These are phyloP conservation scores for Tauraco erythrolophus DNA, from an alignment of 2,113 vertebrate species.

Conservation along the genomic window DNA sequence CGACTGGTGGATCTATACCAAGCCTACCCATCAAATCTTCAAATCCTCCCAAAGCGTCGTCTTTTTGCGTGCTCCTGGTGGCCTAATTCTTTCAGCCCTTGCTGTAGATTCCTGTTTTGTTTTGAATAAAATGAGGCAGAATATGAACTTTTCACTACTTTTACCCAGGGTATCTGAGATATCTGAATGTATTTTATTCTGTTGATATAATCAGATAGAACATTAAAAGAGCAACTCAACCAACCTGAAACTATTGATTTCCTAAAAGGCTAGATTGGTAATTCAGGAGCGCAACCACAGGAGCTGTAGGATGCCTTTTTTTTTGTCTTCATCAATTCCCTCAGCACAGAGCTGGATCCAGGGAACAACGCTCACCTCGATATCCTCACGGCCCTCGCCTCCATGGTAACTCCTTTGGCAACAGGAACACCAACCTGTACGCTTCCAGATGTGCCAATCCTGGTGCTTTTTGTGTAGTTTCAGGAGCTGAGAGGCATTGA, in stretches of 20 bases:
- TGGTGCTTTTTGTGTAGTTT: not conserved
- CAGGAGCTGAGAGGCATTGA: not conserved
- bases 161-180: not conserved
- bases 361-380: fast-evolving
- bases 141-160: not conserved
- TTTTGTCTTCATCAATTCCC: not conserved
- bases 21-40: not conserved
- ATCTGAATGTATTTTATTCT: fast-evolving
- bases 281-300: not conserved
- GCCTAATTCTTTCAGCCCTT: not conserved
- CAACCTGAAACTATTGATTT: not conserved
- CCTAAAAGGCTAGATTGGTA: not conserved
- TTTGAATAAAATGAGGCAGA: not conserved
- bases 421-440: fast-evolving
- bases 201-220: not conserved
- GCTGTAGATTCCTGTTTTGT: not conserved
- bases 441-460: not conserved
- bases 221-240: not conserved
- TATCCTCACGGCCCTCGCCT: fast-evolving
- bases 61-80: not conserved
- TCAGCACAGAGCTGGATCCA: fast-evolving
- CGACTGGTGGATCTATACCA: not conserved
- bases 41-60: not conserved
- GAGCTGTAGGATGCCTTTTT: not conserved
- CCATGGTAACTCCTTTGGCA: not conserved